Evolutionary conservation across 2,797 vertebrate species (phyloP), one percentile per base, ranked within the genome.

Genomic region (Eidolon dupreanum): DNA sequence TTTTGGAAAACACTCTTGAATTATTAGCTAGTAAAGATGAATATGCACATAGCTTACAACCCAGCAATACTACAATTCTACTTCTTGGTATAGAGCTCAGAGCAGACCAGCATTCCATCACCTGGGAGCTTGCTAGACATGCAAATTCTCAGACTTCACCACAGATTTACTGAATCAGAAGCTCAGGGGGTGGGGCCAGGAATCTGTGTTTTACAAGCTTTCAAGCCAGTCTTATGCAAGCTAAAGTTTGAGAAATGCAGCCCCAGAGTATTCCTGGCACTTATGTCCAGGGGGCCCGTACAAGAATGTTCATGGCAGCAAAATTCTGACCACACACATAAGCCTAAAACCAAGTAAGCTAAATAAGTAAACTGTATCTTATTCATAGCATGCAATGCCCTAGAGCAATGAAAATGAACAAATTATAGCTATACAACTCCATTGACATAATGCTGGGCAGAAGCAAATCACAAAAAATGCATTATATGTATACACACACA

Each of bases 391-490:
- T 33, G 59, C 2, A 74, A 66, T 43, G 9, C 31, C 84, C 65
- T 36, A 63, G 22, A 92, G 74, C 46, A 84, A 28, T 88, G 66
- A 75, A 92, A 96, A 79, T 41, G 63, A 88, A 74, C 53, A 79
- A 90, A 95, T 83, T 92, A 78, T 17, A 89, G 63, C 16, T 65
- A 49, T 12, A 38, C 22, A 66, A 81, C 19, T 88, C 75, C 83
- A 89, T 0, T 24, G 61, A 43, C 61, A 91, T 31, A 85, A 83
- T 43, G 15, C 51, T 38, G 9, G 73, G 28, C 36, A 77, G 19
- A 57, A 88, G 74, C 24, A 92, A 95, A 55, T 82, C 22, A 41
- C 2, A 55, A 43, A 94, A 79, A 88, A 61, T 61, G 28, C 59
- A 61, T 26, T 15, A 92, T 26, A 15, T 49, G 49, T 2, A 63